phyloP scores from a whole-genome alignment of 2,888 invertebrate species.

The Chydorus sphaericus region DNA sequence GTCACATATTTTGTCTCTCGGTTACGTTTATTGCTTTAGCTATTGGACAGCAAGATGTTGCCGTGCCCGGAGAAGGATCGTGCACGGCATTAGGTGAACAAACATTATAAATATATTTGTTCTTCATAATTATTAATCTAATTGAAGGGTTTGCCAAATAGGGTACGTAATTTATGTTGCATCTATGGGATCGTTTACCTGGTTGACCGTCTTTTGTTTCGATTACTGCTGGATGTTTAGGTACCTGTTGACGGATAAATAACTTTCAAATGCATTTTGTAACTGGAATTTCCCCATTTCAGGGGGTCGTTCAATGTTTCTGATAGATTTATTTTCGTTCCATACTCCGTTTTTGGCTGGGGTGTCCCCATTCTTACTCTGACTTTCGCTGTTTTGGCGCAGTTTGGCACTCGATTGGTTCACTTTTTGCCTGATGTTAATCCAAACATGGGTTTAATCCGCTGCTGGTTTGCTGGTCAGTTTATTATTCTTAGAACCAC shows the following conservation, averaged over 20 bases:
- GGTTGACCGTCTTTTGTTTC: slow-evolving; percentile 88
- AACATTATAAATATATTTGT: neutral
- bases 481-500: no score
- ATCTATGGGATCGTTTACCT: slow-evolving; percentile 79
- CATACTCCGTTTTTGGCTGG: slow-evolving; percentile 12
- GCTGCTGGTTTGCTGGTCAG: slow-evolving; percentile 72
- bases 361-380: slow-evolving; percentile 1
- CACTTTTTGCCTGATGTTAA: neutral
- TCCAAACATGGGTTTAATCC: slow-evolving; percentile 47
- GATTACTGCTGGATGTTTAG: slow-evolving; percentile 89
- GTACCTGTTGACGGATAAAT: no score
- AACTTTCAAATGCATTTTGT: no score
- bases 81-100: neutral
- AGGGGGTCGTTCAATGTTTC: slow-evolving; percentile 9
- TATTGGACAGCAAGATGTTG: neutral
- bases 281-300: neutral
- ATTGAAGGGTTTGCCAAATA: slow-evolving; percentile 22
- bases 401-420: neutral
- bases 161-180: slow-evolving; percentile 75
- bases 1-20: slow-evolving; percentile 8
- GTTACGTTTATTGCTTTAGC: slow-evolving; percentile 1
- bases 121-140: no score
- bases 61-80: neutral
- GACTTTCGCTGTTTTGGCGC: neutral
- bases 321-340: slow-evolving; percentile 9